Percentiles rank a stretch among this genome's conserved stretches.
These are phyloP conservation scores for Champsocephalus esox DNA, from an alignment of 2,797 vertebrate genomes.

Conservation along the genomic window DNA sequence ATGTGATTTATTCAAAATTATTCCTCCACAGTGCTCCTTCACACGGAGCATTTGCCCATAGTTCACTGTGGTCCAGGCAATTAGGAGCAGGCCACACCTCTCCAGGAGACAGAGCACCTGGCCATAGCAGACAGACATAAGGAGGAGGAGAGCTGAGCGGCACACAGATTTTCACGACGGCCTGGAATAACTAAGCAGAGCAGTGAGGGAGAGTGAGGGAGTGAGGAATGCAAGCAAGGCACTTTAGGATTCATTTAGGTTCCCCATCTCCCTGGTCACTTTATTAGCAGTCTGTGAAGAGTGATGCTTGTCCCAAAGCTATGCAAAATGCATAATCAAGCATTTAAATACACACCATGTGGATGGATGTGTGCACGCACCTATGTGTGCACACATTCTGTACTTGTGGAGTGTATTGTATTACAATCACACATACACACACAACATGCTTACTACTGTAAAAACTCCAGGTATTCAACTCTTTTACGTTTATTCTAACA, in stretches of 20 bases:
- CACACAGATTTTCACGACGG: conserved; percentile 60
- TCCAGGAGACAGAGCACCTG: conserved; percentile 80
- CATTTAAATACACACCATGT: conserved; percentile 82
- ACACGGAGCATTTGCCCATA: conserved; percentile 76
- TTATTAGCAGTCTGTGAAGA: conserved; percentile 85
- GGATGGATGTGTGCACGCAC: conserved; percentile 55
- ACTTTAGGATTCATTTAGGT: conserved; percentile 84
- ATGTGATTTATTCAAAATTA: conserved; percentile 85
- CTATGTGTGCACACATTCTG: conserved; percentile 35
- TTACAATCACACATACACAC: conserved; percentile 32
- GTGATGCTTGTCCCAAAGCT: conserved; percentile 84
- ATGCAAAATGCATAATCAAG: conserved; percentile 86
- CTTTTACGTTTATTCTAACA: conserved; percentile 58
- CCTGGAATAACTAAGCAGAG: conserved; percentile 77
- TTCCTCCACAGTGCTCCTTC: conserved; percentile 79
- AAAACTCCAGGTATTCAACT: conserved; percentile 69
- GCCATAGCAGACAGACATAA: conserved; percentile 75
- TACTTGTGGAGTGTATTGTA: conserved; percentile 45
- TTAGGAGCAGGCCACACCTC: conserved; percentile 81
- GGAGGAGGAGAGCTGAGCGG: conserved; percentile 67
- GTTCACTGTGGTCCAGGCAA: conserved; percentile 80
- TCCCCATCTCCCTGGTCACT: conserved; percentile 83
- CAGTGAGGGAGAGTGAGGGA: conserved; percentile 68
- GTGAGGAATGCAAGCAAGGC: conserved; percentile 82
- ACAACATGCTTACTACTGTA: conserved; percentile 70